Evolutionary conservation across 2,888 invertebrate genomes (phyloP).

Genomic region (Schizaphis graminum): DNA sequence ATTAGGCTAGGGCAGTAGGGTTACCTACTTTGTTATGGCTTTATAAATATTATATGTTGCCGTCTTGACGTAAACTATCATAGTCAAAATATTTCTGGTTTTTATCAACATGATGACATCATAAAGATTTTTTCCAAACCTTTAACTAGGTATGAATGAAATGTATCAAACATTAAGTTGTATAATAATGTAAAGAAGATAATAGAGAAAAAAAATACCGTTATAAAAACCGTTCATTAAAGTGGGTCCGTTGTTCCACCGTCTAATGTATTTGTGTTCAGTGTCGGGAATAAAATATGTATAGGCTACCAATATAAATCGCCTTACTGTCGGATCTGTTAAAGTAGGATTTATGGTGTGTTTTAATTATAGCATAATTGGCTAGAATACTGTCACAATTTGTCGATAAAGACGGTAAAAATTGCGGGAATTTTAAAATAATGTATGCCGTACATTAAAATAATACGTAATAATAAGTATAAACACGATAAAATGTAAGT

Average conservation of each 20-base stretch:
- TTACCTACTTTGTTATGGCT: neutral
- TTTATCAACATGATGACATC: neutral
- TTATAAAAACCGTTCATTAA: neutral
- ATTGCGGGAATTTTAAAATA: neutral
- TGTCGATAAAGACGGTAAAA: neutral
- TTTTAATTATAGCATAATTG: neutral
- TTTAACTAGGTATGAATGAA: neutral
- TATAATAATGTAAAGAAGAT: neutral
- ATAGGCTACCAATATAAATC: neutral
- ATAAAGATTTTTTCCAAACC: neutral
- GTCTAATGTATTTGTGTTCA: neutral
- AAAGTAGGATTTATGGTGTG: neutral
- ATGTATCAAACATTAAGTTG: neutral
- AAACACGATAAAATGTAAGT: too few species aligned
- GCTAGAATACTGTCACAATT: neutral
- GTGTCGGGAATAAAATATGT: neutral
- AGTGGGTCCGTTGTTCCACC: neutral
- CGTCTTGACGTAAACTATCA: neutral
- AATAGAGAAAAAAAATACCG: neutral
- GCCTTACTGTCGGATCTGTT: neutral
- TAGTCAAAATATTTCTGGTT: neutral
- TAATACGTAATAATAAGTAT: neutral
- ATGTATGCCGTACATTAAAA: neutral
- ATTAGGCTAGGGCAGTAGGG: neutral
- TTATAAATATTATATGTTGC: neutral